Evolutionary conservation across 2,113 vertebrate genomes (phyloP), one percentile per base, ranked within the genome.

Genomic region (Mungos mungo): DNA sequence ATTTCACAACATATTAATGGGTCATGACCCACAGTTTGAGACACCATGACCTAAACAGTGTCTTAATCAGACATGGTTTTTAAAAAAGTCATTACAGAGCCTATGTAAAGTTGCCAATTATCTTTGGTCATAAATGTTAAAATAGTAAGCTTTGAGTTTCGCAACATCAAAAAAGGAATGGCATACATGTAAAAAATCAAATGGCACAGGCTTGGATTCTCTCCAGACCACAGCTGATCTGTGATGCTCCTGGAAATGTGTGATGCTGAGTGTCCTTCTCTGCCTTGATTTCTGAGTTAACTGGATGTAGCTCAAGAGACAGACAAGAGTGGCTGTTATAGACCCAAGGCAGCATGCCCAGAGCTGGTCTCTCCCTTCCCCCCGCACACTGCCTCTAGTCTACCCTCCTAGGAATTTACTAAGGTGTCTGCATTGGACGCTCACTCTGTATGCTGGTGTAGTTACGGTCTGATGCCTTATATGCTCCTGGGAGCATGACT

Each of bases 31-130:
- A 7, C 83, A 95, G 90, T 97, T 93, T 95, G 90, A 97, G 90
- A 94, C 66, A 90, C 94, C 47, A 45, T 83, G 95, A 95, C 88
- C 93, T 93, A 85, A 96, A 90, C 90, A 90, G 66, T 96, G 92
- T 97, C 95, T 94, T 95, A 60, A 97, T 98, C 94, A 96, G 96
- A 94, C 94, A 97, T 95, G 97, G 95, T 98, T 95, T 97, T 87
- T 91, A 95, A 97, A 97, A 95, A 96, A 95, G 80, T 91, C 85
- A 91, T 96, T 85, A 88, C 85, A 81, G 97, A 96, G 52, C 93
- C 74, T 50, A 94, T 41, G 85, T 77, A 90, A 94, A 94, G 76
- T 95, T 94, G 60, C 81, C 98, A 97, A 91, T 98, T 98, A 97
- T 97, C 88, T 97, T 97, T 95, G 96, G 96, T 98, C 82, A 38